Conservation (phyloP, 2,113 vertebrate genomes). For the Stictonetta naevosa region DNA sequence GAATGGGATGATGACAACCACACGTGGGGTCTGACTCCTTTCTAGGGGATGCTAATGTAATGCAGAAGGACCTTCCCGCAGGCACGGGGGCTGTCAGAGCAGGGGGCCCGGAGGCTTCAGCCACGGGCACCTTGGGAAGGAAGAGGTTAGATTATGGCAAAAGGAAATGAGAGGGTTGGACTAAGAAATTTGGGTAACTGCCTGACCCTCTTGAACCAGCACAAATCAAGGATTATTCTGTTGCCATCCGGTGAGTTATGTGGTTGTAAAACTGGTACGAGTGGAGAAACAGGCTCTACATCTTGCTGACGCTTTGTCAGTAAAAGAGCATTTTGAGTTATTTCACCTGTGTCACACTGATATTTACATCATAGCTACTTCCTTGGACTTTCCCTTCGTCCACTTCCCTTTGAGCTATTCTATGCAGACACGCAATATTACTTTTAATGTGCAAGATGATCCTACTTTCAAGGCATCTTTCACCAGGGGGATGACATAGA, state of each 20-base stretch:
- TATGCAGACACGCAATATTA: conserved; percentile 20
- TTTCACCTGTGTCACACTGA: background rate
- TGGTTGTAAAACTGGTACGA: conserved; percentile 16
- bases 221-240: conserved; percentile 42
- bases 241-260: conserved; percentile 15
- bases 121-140: background rate
- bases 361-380: conserved; percentile 39
- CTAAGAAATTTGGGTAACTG: background rate
- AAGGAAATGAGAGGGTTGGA: background rate
- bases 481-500: background rate
- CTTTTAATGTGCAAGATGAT: conserved; percentile 13
- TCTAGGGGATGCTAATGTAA: background rate
- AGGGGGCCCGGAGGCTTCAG: background rate
- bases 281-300: conserved; percentile 22
- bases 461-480: background rate
- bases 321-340: conserved; percentile 53
- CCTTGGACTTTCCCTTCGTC: conserved; percentile 27
- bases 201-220: conserved; percentile 7
- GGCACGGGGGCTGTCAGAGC: background rate
- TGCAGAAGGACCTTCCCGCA: background rate
- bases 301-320: background rate
- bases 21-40: background rate
- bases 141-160: background rate
- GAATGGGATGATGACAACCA: background rate
- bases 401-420: conserved; percentile 30